Percentiles rank a stretch among this genome's conserved stretches.
Evolutionary conservation across 1,140 invertebrate species (phyloP).

Genomic region (Bicyclus anynana): DNA sequence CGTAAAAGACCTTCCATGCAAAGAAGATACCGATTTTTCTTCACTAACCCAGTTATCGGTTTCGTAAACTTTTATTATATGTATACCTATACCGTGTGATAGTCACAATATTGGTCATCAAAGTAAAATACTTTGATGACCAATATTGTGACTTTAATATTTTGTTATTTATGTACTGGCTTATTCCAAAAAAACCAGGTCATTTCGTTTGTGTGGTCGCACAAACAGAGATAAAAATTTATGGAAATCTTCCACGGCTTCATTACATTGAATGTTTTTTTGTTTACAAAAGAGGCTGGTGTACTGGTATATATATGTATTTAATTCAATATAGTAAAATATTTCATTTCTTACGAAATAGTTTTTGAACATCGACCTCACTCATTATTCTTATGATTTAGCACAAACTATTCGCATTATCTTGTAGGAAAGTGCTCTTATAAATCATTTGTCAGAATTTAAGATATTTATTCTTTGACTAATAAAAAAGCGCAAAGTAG

Average conservation of each 20-base stretch:
- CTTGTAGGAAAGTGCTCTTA: background rate
- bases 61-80: too few relatives aligned
- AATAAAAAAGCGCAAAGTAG: background rate
- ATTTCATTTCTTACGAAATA: background rate
- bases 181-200: too few relatives aligned
- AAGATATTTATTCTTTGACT: background rate
- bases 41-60: slow-evolving; percentile 1
- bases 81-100: too few relatives aligned
- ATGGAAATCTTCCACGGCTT: too few relatives aligned
- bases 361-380: background rate
- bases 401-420: background rate
- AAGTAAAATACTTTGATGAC: too few relatives aligned
- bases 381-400: background rate
- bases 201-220: too few relatives aligned
- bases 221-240: too few relatives aligned
- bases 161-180: background rate
- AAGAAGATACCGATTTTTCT: background rate
- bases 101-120: too few relatives aligned
- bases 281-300: too few relatives aligned
- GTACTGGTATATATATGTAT: too few relatives aligned
- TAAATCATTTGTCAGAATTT: background rate
- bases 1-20: background rate
- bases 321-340: background rate
- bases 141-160: too few relatives aligned
- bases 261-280: too few relatives aligned